Evolutionary conservation across 2,113 vertebrate species (phyloP).

Genomic region (Cavia aperea): DNA sequence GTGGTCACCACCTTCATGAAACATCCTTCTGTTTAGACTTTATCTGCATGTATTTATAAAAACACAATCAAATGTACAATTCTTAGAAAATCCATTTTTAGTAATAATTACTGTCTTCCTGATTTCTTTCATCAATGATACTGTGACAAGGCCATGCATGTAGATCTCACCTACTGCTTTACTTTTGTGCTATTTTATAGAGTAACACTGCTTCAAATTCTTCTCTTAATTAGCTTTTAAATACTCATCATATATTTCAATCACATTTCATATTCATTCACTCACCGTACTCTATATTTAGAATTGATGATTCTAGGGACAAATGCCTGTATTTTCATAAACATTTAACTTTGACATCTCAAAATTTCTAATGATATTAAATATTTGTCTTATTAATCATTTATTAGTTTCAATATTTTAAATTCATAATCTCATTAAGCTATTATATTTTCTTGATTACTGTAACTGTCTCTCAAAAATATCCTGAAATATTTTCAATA

Average conservation of each 20-base stretch:
- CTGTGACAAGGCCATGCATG: neutral
- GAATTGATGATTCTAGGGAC: neutral
- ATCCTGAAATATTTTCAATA: neutral
- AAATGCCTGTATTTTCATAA: neutral
- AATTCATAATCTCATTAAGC: neutral
- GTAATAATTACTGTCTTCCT: neutral
- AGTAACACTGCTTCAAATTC: neutral
- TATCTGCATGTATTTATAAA: neutral
- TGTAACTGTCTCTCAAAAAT: neutral
- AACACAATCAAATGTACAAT: neutral
- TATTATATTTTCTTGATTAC: neutral
- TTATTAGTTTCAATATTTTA: neutral
- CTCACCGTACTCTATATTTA: neutral
- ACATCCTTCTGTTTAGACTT: neutral
- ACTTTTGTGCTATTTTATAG: neutral
- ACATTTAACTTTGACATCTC: neutral
- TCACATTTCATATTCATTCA: neutral
- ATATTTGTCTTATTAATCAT: neutral
- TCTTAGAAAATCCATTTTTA: neutral
- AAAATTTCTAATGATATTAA: neutral
- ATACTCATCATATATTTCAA: neutral
- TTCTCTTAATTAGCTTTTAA: neutral
- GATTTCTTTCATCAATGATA: neutral
- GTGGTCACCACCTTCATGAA: neutral
- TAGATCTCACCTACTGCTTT: neutral